phyloP scores from a whole-genome alignment of 1,140 invertebrate species.

The Odontomachus brunneus region DNA sequence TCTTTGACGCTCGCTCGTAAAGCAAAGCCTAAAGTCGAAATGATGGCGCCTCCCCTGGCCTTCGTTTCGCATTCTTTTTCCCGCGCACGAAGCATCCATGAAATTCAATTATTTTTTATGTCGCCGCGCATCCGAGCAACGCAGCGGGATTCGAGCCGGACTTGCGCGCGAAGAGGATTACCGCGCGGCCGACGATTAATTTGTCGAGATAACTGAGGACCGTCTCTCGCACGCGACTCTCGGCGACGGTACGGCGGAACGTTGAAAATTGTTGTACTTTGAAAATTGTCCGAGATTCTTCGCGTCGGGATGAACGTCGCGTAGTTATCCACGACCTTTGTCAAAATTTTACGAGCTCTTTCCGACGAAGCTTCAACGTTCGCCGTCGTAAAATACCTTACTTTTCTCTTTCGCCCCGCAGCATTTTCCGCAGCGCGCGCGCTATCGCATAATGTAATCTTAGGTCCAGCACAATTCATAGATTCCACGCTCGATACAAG shows the following conservation, averaged over 20 bases:
- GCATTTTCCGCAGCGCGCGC: slow-evolving; percentile 39
- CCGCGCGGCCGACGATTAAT: slow-evolving; percentile 26
- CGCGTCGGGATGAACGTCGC: not conserved
- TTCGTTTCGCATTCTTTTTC: slow-evolving; percentile 43
- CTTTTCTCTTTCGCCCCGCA: slow-evolving; percentile 44
- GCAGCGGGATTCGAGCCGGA: slow-evolving; percentile 40
- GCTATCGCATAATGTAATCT: slow-evolving; percentile 72
- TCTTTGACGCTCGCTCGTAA: slow-evolving; percentile 65
- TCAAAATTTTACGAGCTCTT: slow-evolving; percentile 70
- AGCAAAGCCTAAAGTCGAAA: slow-evolving; percentile 44
- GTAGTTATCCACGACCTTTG: slow-evolving; percentile 5
- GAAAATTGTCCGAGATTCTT: slow-evolving; percentile 26
- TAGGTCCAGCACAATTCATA: slow-evolving; percentile 68
- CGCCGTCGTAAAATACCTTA: slow-evolving; percentile 66
- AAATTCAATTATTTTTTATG: slow-evolving; percentile 49
- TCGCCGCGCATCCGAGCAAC: slow-evolving; percentile 20
- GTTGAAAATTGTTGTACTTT: slow-evolving; percentile 2
- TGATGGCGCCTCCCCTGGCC: slow-evolving; percentile 17
- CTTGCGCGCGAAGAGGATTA: slow-evolving; percentile 58
- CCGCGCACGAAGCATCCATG: slow-evolving; percentile 33
- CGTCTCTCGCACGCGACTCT: not conserved
- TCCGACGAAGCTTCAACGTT: slow-evolving; percentile 54
- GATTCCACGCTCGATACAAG: slow-evolving; percentile 68
- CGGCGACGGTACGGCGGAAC: slow-evolving; percentile 4
- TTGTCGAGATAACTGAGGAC: slow-evolving; percentile 36